Base-by-base conservation (phyloP, 2,113 vertebrate genomes). In the Trochalopteron elliotii region DNA sequence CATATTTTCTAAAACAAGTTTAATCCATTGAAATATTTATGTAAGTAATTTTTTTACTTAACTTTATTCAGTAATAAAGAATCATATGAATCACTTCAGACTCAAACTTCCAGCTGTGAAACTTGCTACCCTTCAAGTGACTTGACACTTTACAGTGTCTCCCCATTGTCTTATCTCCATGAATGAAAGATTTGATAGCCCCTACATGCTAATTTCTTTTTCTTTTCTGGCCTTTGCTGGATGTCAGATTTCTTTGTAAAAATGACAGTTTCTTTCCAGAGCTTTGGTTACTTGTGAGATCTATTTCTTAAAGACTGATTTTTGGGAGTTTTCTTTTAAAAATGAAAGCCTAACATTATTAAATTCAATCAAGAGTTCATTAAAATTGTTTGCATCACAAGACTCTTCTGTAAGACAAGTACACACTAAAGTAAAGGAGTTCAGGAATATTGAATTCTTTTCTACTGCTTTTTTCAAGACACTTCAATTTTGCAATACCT, bases 161-260 rank as follows among this genome's bases (percentile, higher is more conserved):
- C 22, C 21, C 11, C 45, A 24, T 83, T 2, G 1, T 63, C 40
- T 76, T 90, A 47, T 87, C 80, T 90, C 47, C 15, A 24, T 20
- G 7, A 71, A 75, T 67, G 47, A 94, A 74, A 94, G 82, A 35
- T 85, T 75, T 75, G 77, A 61, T 80, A 56, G 23, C 39, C 61
- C 24, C 13, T 39, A 44, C 16, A 21, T 30, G 23, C 21, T 42
- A 28, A 55, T 45, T 83, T 84, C 24, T 44, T 83, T 59, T 84
- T 72, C 35, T 67, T 83, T 83, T 72, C n/a, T 1, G 2, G 53
- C 50, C 50, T 76, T 90, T 77, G 9, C 27, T 72, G 39, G 19
- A 59, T 94, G 89, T 81, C 77, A 94, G n/a, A 80, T 94, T 84
- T 89, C 35, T 65, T 56, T 87, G 39, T 50, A 74, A 45, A 90